Conservation (phyloP, 2,888 invertebrate genomes). For the Ochropleura plecta region DNA sequence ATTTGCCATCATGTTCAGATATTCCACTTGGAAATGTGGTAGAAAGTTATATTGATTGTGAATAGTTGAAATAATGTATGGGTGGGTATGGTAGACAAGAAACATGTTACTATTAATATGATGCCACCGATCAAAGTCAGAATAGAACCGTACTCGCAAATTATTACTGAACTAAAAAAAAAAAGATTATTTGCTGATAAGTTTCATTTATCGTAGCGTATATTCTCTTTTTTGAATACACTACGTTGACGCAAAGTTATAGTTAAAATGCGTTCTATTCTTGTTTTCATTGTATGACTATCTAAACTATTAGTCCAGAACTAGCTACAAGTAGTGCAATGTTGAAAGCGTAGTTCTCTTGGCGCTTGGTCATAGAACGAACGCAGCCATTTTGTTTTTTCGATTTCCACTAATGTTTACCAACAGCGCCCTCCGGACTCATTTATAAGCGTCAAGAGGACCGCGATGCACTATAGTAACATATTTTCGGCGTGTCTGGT, state of each 20-base stretch:
- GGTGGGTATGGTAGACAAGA: not conserved
- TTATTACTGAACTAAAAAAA: not conserved
- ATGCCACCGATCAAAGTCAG: constrained; percentile 1
- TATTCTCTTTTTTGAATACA: not conserved
- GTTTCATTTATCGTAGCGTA: not conserved
- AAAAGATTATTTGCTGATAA: not conserved
- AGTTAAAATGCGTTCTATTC: not conserved
- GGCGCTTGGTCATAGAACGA: not conserved
- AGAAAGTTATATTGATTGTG: constrained; percentile 3
- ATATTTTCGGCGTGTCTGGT: not conserved
- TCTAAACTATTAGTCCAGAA: not conserved
- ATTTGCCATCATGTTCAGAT: constrained; percentile 14
- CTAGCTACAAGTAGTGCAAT: not conserved
- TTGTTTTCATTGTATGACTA: not conserved
- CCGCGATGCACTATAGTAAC: not conserved
- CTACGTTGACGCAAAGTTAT: not conserved
- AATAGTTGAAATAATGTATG: not conserved
- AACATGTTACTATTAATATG: not conserved
- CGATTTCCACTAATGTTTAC: not conserved
- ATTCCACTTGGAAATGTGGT: constrained; percentile 4
- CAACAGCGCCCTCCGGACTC: not conserved
- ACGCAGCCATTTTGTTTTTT: not conserved
- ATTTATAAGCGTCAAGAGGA: not conserved
- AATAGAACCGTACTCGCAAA: not conserved
- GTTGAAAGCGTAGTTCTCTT: not conserved